Evolutionary conservation across 2,888 invertebrate genomes (phyloP).

Genomic region (Polylopha cassiicola): DNA sequence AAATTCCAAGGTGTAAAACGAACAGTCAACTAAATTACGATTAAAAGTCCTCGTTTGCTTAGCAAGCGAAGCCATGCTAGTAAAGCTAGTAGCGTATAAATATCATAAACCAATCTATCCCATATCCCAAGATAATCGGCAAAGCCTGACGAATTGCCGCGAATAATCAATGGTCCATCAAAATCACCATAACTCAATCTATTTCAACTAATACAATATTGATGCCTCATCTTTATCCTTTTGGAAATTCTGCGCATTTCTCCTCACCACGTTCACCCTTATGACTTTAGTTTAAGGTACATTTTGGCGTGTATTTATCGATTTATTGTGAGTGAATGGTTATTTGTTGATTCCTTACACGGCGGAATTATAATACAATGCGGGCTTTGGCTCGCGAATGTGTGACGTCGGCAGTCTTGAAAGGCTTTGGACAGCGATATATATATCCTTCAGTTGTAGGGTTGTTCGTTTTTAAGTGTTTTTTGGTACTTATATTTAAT

Average conservation of each 20-base stretch:
- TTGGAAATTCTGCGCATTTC: constrained; percentile 8
- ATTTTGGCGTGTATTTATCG: not conserved
- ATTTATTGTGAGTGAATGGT: constrained; percentile 21
- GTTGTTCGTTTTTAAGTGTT: constrained; percentile 14
- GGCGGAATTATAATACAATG: constrained; percentile 27
- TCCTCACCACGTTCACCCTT: constrained; percentile 1
- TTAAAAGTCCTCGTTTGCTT: too few relatives aligned
- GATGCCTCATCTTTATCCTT: constrained; percentile 8
- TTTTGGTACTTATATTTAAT: not conserved
- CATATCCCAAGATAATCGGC: constrained; percentile 11
- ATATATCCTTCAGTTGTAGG: constrained; percentile 21
- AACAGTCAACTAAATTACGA: too few relatives aligned
- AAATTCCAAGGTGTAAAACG: too few relatives aligned
- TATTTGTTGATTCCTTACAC: constrained; percentile 24
- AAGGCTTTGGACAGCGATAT: constrained; percentile 19
- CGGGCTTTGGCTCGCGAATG: constrained; percentile 2
- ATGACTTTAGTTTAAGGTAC: not conserved
- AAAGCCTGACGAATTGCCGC: constrained; percentile 10
- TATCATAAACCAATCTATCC: not conserved
- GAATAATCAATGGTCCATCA: constrained; percentile 9
- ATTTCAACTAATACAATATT: constrained; percentile 18
- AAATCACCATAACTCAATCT: constrained; percentile 20
- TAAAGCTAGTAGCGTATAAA: too few relatives aligned
- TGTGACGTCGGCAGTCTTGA: constrained; percentile 22
- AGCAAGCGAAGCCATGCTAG: too few relatives aligned